Evolutionary conservation across 2,113 vertebrate genomes (phyloP).

Genomic region (Chloroceryle aenea): DNA sequence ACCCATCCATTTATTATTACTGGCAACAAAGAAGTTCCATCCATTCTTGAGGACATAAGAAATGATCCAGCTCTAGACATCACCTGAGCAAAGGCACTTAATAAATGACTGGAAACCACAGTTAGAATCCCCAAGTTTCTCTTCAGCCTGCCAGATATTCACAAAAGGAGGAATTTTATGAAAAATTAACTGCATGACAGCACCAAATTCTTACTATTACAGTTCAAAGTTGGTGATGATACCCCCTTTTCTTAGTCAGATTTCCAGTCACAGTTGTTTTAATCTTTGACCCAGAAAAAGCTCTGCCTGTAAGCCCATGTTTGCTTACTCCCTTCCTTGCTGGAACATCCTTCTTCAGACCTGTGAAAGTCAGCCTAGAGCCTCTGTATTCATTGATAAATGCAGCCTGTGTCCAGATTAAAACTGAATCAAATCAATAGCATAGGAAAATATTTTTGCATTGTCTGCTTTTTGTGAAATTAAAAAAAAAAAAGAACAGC

Average conservation of each 20-base stretch:
- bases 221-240: slow-evolving; percentile 42
- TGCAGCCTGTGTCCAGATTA: not conserved
- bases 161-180: slow-evolving; percentile 34
- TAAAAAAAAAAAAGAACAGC: not conserved
- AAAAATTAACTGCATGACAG: slow-evolving; percentile 8
- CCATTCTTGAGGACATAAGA: not conserved
- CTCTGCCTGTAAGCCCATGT: not conserved
- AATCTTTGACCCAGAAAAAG: not conserved
- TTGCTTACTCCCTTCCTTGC: not conserved
- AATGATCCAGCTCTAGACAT: slow-evolving; percentile 9
- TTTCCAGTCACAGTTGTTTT: not conserved
- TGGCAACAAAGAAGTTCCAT: not conserved
- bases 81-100: slow-evolving; percentile 35
- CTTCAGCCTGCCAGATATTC: not conserved
- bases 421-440: slow-evolving; percentile 51
- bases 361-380: not conserved
- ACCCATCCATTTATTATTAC: slow-evolving; percentile 29
- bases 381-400: not conserved
- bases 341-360: not conserved
- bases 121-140: not conserved
- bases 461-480: not conserved
- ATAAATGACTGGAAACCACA: slow-evolving; percentile 38
- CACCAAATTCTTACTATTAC: slow-evolving; percentile 26
- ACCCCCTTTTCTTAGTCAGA: slow-evolving; percentile 15
- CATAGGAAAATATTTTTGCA: not conserved